A percentile compares a stretch with the other conserved stretches of the same genome.
Conservation (phyloP, 37 sponge, comb jelly and placozoan genomes). For the Ianthella basta region DNA sequence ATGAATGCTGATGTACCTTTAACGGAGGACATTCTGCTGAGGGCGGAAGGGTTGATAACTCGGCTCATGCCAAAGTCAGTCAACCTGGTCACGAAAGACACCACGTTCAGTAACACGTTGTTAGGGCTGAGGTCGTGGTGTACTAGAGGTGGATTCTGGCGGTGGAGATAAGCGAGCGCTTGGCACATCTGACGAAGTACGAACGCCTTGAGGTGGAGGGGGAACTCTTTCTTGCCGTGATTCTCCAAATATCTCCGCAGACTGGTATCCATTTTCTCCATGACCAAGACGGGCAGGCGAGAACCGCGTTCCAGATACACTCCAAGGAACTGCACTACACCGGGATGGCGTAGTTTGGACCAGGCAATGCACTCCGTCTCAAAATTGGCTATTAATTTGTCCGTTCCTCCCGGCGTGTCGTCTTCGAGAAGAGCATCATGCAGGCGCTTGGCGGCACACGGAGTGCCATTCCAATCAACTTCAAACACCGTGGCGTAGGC, state of each 20-base stretch:
- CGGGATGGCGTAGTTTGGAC: slow-evolving; percentile 14
- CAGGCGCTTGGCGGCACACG: not conserved
- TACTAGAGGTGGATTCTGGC: not conserved
- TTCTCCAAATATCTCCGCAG: not conserved
- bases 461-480: not conserved
- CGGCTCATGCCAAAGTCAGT: slow-evolving; percentile 8
- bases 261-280: slow-evolving; percentile 32
- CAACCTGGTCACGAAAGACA: not conserved
- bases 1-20: too few relatives aligned
- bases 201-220: not conserved
- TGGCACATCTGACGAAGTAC: not conserved
- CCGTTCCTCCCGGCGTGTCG: not conserved
- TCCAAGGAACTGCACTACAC: slow-evolving; percentile 21
- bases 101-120: not conserved
- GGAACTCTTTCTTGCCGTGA: not conserved
- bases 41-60: not conserved
- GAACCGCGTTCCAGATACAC: not conserved
- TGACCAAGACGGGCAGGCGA: not conserved
- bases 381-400: not conserved
- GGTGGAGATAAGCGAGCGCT: not conserved
- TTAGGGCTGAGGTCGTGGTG: slow-evolving; percentile 16
- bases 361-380: not conserved
- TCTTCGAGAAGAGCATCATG: not conserved
- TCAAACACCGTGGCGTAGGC: slow-evolving; percentile 4
- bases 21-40: too few relatives aligned